Evolutionary conservation across 2,113 vertebrate species (phyloP).

Genomic region (Neopipo cinnamomea): DNA sequence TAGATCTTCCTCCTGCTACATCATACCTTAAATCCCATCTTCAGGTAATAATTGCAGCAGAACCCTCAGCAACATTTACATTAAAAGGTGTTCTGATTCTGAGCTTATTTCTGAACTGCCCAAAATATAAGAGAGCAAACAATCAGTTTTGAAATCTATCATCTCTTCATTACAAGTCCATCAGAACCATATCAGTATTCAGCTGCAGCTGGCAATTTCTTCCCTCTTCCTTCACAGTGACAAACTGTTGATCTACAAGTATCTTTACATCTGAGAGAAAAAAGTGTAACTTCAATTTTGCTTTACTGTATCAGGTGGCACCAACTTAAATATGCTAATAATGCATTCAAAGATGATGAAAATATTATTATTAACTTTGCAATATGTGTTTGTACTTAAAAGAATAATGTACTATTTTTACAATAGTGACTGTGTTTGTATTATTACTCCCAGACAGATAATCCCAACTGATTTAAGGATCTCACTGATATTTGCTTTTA

Average conservation of each 20-base stretch:
- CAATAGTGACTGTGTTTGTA: not conserved
- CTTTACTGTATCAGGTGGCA: not conserved
- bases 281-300: not conserved
- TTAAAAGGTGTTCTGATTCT: not conserved
- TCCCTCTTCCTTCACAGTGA: not conserved
- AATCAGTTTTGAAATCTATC: not conserved
- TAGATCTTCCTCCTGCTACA: not conserved
- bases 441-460: not conserved
- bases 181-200: not conserved
- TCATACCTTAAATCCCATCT: not conserved
- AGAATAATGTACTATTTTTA: not conserved
- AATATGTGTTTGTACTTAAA: not conserved
- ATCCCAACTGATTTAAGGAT: not conserved
- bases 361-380: not conserved
- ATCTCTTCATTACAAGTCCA: not conserved
- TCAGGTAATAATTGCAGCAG: not conserved
- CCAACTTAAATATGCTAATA: not conserved
- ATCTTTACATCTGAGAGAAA: not conserved
- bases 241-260: not conserved
- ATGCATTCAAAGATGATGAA: not conserved
- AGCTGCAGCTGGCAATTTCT: not conserved
- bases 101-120: not conserved
- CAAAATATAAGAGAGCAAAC: not conserved
- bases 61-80: not conserved
- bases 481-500: not conserved